Base-by-base conservation (phyloP, 2,113 vertebrate species). In the Pseudorasbora parva region DNA sequence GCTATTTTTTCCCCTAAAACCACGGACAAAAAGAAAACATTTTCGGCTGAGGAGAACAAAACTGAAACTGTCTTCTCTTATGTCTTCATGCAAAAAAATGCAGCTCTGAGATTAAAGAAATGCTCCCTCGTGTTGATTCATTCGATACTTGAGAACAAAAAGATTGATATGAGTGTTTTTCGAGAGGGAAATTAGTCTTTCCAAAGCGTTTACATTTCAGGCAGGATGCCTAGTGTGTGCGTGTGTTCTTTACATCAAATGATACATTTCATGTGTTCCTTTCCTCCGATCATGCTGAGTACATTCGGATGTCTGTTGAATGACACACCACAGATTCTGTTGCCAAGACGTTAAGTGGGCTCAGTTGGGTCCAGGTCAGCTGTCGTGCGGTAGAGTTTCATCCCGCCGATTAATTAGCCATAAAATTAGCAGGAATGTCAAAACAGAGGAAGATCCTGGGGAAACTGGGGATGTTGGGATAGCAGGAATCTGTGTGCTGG, bases 381-480 rank as follows among this genome's bases (percentile, higher is more conserved):
- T 74, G 86, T 76, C n/a, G 60, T 80, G 33, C 45, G 19, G 83
- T 68, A 84, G 85, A 85, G 83, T 85, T 66, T 88, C 79, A 88
- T 81, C 60, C 86, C 85, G 87, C 84, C 85, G 80, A 85, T 89
- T 87, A 90, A 90, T 87, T 89, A 88, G 82, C 64, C 77, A 86
- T 87, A 87, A 85, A 89, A 87, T 86, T 89, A 86, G 86, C 57
- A 87, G 89, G 90, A 90, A 91, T 92, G 89, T 91, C 88, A 90
- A 89, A 88, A 89, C 89, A 87, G 51, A 92, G 89, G 92, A 93
- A 94, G 90, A 91, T 86, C 89, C 88, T 92, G 91, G 89, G 91
- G 92, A 94, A 93, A 90, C 89, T 86, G 86, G 84, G 90, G 89
- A 93, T 90, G 87, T 90, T 86, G 64, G 81, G 57, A 86, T 78